Evolutionary conservation across 2,113 vertebrate species (phyloP).

Genomic region (Equus przewalskii): DNA sequence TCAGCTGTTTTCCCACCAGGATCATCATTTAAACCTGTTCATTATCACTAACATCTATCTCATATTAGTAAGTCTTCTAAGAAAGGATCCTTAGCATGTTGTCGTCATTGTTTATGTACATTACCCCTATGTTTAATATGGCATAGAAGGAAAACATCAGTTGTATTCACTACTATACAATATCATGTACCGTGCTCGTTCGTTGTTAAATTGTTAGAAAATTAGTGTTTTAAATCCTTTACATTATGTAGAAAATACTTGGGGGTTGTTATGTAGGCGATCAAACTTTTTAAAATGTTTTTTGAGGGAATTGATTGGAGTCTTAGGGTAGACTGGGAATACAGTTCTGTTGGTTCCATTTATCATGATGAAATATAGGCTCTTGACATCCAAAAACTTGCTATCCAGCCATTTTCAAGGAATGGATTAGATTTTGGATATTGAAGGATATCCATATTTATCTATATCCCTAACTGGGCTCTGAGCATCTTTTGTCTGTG

Average conservation of each 20-base stretch:
- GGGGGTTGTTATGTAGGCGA: not conserved
- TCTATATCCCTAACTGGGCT: not conserved
- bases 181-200: not conserved
- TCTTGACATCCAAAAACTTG: not conserved
- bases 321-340: not conserved
- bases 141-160: not conserved
- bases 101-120: not conserved
- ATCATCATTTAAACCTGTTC: not conserved
- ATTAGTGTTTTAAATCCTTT: not conserved
- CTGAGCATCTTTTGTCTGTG: not conserved
- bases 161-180: not conserved
- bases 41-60: not conserved
- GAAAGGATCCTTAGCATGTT: slow-evolving; percentile 4
- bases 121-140: not conserved
- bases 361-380: not conserved
- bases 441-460: not conserved
- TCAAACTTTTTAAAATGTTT: not conserved
- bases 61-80: not conserved
- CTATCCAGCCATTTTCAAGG: not conserved
- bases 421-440: not conserved
- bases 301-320: not conserved
- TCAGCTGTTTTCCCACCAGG: not conserved
- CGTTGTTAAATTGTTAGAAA: not conserved
- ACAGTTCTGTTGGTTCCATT: not conserved
- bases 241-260: not conserved